Percentiles rank a stretch among this genome's conserved stretches.
Evolutionary conservation across 2,888 invertebrate genomes (phyloP).

Genomic region (Lasioglossum zephyrum): DNA sequence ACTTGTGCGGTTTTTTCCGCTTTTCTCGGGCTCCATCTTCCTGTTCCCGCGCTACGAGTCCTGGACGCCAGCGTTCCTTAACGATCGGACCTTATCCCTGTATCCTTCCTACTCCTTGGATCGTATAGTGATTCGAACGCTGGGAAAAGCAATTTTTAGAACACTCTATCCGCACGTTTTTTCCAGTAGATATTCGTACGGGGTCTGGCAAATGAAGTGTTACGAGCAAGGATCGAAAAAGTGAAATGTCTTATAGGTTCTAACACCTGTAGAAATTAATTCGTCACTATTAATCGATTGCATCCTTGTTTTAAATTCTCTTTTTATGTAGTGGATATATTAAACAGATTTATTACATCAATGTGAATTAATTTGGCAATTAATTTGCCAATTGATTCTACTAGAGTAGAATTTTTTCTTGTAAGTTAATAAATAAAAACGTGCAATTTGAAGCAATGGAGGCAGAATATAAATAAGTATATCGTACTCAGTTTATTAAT

Average conservation of each 20-base stretch:
- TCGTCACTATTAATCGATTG: too few species aligned
- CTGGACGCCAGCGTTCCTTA: slow-evolving; percentile 37
- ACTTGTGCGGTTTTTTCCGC: slow-evolving; percentile 72
- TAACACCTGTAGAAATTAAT: too few species aligned
- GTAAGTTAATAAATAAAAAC: not conserved
- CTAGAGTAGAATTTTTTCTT: not conserved
- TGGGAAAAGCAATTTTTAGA: not conserved
- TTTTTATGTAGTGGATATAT: too few species aligned
- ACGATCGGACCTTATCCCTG: slow-evolving; percentile 16
- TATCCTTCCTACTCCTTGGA: not conserved
- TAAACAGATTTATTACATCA: too few species aligned
- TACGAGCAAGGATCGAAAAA: too few species aligned
- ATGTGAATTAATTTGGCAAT: too few species aligned
- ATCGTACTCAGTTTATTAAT: not conserved
- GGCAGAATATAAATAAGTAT: not conserved
- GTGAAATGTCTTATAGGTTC: too few species aligned
- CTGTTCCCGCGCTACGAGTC: slow-evolving; percentile 7
- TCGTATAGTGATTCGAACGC: not conserved
- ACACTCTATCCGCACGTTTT: not conserved
- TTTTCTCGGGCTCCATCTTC: not conserved
- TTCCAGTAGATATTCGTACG: not conserved
- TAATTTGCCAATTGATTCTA: too few species aligned
- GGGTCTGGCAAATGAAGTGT: not conserved
- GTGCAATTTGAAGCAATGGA: not conserved
- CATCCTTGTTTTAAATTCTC: not conserved